phyloP scores from a whole-genome alignment of 1,140 invertebrate species.

The Ectropis grisescens region DNA sequence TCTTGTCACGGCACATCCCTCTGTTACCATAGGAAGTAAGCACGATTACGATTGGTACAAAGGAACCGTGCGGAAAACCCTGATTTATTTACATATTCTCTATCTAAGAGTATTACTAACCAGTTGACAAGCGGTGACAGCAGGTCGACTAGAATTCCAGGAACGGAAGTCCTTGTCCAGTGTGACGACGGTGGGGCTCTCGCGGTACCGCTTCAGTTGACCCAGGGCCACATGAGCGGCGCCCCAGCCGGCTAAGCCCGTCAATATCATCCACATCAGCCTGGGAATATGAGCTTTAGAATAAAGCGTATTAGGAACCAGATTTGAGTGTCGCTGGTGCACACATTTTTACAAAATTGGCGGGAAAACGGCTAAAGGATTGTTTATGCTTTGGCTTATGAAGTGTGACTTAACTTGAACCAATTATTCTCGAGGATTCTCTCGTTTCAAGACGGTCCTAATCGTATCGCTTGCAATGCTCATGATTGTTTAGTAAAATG shows the following conservation, averaged over 20 bases:
- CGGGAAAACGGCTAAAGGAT: too few relatives aligned
- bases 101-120: conserved; percentile 12
- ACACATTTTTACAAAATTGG: too few relatives aligned
- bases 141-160: conserved; percentile 71
- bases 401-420: not conserved
- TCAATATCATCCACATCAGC: conserved; percentile 61
- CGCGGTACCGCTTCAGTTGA: conserved; percentile 68
- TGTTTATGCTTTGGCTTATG: too few relatives aligned
- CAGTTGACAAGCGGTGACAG: conserved; percentile 64
- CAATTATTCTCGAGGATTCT: not conserved
- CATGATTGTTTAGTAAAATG: too few relatives aligned
- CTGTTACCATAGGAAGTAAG: not conserved
- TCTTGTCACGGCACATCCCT: too few relatives aligned
- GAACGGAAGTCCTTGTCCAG: conserved; percentile 72
- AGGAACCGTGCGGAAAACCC: too few relatives aligned
- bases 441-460: too few relatives aligned
- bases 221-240: conserved; percentile 49
- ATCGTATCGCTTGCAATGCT: too few relatives aligned
- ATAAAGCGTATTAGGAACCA: not conserved
- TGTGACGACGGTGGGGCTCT: conserved; percentile 73
- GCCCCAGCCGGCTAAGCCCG: conserved; percentile 39
- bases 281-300: conserved; percentile 26
- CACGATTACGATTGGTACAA: not conserved
- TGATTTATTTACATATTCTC: too few relatives aligned
- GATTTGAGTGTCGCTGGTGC: not conserved